A percentile compares a stretch with the other conserved stretches of the same genome.
phyloP scores from a whole-genome alignment of 2,113 vertebrate species.

The Ammodytes marinus region DNA sequence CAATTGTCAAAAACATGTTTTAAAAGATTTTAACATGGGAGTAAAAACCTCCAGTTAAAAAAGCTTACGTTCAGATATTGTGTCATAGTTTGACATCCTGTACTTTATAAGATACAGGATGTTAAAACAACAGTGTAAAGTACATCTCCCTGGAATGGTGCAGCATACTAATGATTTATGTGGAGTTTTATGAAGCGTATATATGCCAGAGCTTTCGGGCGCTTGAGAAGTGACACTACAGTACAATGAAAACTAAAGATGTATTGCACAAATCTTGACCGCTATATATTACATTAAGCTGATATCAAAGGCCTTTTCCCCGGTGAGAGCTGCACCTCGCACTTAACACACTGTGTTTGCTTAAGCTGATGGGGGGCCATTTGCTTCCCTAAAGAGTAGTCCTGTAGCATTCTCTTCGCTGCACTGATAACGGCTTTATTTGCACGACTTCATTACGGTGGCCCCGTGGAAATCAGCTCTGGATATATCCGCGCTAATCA shows the following conservation, averaged over 20 bases:
- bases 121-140: background rate
- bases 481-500: constrained; percentile 50
- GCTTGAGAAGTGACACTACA: background rate
- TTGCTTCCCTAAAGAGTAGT: constrained; percentile 55
- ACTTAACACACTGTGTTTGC: constrained; percentile 24
- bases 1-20: background rate
- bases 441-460: constrained; percentile 27
- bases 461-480: constrained; percentile 27
- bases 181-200: no score
- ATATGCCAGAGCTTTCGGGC: background rate
- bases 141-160: background rate
- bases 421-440: constrained; percentile 42
- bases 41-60: background rate
- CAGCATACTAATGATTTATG: no score
- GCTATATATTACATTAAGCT: background rate
- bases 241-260: background rate
- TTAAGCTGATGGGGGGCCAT: constrained; percentile 34
- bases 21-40: background rate
- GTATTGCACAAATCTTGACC: background rate
- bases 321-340: background rate
- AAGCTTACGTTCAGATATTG: background rate
- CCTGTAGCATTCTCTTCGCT: constrained; percentile 34
- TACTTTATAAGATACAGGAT: background rate
- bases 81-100: background rate
- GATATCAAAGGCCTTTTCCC: background rate